A percentile compares a stretch with the other conserved stretches of the same genome.
Conservation (phyloP, 1,140 invertebrate species). For the Aphelenchoides fujianensis region DNA sequence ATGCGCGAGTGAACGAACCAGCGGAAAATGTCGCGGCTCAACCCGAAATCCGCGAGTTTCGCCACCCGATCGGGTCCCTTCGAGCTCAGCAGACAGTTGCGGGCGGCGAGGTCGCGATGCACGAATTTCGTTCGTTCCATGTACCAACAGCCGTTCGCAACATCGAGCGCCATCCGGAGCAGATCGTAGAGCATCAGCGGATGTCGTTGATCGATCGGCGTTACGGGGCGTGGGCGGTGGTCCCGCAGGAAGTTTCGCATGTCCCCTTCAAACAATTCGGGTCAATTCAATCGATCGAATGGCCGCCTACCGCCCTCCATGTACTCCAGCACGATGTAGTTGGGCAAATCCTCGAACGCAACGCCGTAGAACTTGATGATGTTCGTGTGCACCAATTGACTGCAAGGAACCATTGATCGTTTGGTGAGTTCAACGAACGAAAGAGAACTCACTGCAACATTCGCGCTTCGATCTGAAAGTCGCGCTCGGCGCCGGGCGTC, state of each 20-base stretch:
- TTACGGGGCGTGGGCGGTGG: slow-evolving; percentile 72
- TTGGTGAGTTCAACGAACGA: slow-evolving; percentile 23
- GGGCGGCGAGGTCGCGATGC: slow-evolving; percentile 93
- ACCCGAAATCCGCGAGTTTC: slow-evolving; percentile 97
- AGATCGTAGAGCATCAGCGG: slow-evolving; percentile 63
- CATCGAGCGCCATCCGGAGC: slow-evolving; percentile 81
- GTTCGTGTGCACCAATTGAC: slow-evolving; percentile 93
- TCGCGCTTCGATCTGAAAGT: slow-evolving; percentile 94
- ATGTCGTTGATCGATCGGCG: slow-evolving; percentile 6
- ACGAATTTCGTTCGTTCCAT: slow-evolving; percentile 94
- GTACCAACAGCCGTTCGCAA: slow-evolving; percentile 89
- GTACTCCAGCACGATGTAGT: slow-evolving; percentile 75
- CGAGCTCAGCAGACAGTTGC: slow-evolving; percentile 90
- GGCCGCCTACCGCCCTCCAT: slow-evolving; percentile 87
- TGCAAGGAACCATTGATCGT: slow-evolving; percentile 48
- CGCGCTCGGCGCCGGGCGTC: slow-evolving; percentile 83
- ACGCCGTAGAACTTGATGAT: slow-evolving; percentile 94
- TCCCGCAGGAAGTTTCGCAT: slow-evolving; percentile 89
- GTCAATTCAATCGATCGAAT: too few relatives aligned
- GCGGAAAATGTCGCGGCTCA: slow-evolving; percentile 87
- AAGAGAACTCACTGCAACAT: slow-evolving; percentile 75
- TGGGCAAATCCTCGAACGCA: slow-evolving; percentile 77
- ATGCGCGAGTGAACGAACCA: too few relatives aligned
- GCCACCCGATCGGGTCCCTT: slow-evolving; percentile 77
- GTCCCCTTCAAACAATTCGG: too few relatives aligned